These are phyloP conservation scores for Callopanchax toddi DNA, from an alignment of 2,113 vertebrate species.

Conservation along the genomic window DNA sequence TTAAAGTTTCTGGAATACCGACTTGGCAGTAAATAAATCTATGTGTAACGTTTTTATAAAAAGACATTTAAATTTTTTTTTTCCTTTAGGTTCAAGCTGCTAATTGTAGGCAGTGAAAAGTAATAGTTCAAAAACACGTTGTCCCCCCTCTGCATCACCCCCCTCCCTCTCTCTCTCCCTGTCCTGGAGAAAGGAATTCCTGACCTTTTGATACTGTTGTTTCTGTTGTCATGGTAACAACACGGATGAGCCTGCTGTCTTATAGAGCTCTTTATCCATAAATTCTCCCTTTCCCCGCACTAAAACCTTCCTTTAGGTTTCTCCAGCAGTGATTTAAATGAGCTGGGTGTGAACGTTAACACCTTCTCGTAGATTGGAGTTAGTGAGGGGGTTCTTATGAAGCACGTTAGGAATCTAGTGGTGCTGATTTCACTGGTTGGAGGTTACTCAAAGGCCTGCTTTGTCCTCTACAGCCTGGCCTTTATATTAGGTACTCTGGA, in stretches of 20 bases:
- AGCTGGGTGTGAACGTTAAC: no score
- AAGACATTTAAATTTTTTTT: no score
- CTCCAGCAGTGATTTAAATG: background rate
- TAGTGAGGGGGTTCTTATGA: background rate
- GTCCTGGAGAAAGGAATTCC: constrained; percentile 59
- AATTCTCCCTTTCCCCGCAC: no score
- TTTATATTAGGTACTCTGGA: no score
- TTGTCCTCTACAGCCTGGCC: no score
- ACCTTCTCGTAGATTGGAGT: background rate
- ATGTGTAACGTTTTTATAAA: no score
- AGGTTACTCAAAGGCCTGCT: background rate
- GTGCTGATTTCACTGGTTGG: constrained; percentile 16
- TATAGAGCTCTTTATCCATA: no score
- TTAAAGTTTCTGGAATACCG: no score
- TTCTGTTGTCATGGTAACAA: constrained; percentile 44
- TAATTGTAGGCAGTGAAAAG: background rate
- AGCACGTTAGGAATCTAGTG: constrained; percentile 37
- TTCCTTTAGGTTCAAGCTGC: no score
- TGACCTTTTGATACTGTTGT: constrained; percentile 64
- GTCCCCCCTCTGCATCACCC: constrained; percentile 15
- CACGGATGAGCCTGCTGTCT: background rate
- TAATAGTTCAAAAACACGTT: constrained; percentile 28
- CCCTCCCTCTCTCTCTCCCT: constrained; percentile 16
- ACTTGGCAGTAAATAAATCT: no score
- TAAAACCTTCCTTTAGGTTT: no score